Evolutionary conservation across 2,797 vertebrate genomes (phyloP), one percentile per base, ranked within the genome.

Genomic region (Furcifer pardalis): DNA sequence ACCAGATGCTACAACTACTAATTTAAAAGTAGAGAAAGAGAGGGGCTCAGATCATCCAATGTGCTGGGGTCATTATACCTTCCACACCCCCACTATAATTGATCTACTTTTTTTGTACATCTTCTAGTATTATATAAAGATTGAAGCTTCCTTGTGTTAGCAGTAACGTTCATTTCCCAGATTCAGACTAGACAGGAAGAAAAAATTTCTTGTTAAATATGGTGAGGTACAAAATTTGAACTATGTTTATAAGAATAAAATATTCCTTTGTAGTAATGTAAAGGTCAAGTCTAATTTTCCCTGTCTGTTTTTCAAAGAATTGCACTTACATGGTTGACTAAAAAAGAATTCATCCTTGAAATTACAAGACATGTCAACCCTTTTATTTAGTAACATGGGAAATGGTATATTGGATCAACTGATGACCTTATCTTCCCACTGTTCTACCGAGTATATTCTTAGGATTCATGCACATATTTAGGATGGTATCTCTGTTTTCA

Each of bases 251-350:
- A 68, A 12, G 13, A 68, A 42, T 42, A 59, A 77, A 77, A 59
- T 60, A 37, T 42, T 77, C 49, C n/a, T 5, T 77, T 44, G 59
- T 25, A 6, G n/a, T 44, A 81, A 71, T 81, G 69, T 81, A 44
- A 76, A 81, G 35, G 19, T 76, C 79, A 52, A 27, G 30, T 25
- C 76, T 77, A 71, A 81, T 37, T 81, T 56, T 69, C 37, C n/a
- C 49, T 71, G 23, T n/a, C 65, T 49, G 5, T 10, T 84, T 81
- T 82, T 40, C 66, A 62, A 23, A 77, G 17, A 32, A 62, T 46
- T 71, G 37, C 17, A 35, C 7, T 73, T 63, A 46, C 74, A 46
- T 82, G 40, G 69, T 15, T 44, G 32, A 12, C 44, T 69, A 49
- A 49, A 44, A 86, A 32, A 60, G 52, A 81, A 56, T 46, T 37